A percentile compares a stretch with the other conserved stretches of the same genome.
Conservation (phyloP, 2,888 invertebrate species). For the Tiliacea aurago region DNA sequence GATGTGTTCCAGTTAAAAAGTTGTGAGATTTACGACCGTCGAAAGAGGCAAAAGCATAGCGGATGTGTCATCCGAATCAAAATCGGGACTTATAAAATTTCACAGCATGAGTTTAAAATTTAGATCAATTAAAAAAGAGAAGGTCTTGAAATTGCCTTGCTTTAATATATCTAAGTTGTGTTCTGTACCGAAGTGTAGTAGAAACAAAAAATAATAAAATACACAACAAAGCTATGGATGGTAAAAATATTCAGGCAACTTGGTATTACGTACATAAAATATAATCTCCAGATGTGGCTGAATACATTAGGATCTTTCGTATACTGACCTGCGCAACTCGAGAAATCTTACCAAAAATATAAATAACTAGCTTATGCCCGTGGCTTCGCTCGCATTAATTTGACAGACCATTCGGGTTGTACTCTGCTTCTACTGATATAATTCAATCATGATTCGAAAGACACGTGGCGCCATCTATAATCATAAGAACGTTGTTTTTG, state of each 20-base stretch:
- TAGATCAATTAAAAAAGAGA: background rate
- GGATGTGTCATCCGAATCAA: background rate
- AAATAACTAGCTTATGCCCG: no score
- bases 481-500: no score
- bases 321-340: background rate
- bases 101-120: background rate
- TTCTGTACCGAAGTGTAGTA: background rate
- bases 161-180: background rate
- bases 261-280: slow-evolving; percentile 3
- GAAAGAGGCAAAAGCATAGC: background rate
- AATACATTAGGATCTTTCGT: slow-evolving; percentile 16
- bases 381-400: no score
- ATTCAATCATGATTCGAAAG: no score
- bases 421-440: no score
- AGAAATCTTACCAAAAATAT: background rate
- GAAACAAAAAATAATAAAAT: slow-evolving; percentile 25
- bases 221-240: slow-evolving; percentile 34
- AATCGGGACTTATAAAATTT: no score
- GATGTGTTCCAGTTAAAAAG: background rate
- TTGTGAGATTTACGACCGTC: background rate
- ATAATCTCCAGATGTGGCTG: slow-evolving; percentile 13
- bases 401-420: no score
- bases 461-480: no score
- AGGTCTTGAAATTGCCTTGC: background rate
- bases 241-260: slow-evolving; percentile 6